phyloP scores from a whole-genome alignment of 2,888 invertebrate genomes.

The Epiblema foenella region DNA sequence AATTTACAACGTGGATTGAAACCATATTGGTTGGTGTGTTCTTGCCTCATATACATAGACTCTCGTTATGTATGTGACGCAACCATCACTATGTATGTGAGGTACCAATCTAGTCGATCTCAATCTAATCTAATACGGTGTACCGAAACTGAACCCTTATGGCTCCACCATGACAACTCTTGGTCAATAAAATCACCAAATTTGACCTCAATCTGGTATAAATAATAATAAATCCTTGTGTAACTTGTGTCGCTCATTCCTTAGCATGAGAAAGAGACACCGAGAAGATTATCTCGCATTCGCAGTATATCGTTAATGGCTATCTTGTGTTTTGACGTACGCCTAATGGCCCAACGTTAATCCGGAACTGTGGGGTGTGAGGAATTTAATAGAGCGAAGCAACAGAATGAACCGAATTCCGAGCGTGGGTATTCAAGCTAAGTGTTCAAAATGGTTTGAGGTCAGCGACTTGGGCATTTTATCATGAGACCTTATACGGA shows the following conservation, averaged over 20 bases:
- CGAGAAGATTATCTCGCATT: constrained; percentile 29
- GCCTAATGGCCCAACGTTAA: constrained; percentile 26
- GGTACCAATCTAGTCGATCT: too few relatives aligned
- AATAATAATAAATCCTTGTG: too few relatives aligned
- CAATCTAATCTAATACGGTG: background rate
- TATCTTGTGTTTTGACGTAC: constrained; percentile 40
- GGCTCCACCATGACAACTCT: background rate
- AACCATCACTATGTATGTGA: too few relatives aligned
- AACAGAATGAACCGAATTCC: constrained; percentile 16
- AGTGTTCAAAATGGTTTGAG: background rate
- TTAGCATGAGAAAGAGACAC: constrained; percentile 4
- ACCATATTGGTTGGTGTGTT: background rate
- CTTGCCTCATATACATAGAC: too few relatives aligned
- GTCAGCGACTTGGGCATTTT: background rate
- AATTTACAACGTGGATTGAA: background rate
- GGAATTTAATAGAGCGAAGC: constrained; percentile 29
- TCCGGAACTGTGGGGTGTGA: constrained; percentile 19
- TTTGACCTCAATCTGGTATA: too few relatives aligned
- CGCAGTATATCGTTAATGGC: constrained; percentile 33
- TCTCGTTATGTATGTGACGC: too few relatives aligned
- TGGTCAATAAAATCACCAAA: too few relatives aligned
- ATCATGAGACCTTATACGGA: background rate
- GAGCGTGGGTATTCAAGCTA: background rate
- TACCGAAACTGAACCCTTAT: background rate
- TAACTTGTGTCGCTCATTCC: background rate